phyloP scores from a whole-genome alignment of 2,888 invertebrate genomes.

The Cecidostiba fungosa region DNA sequence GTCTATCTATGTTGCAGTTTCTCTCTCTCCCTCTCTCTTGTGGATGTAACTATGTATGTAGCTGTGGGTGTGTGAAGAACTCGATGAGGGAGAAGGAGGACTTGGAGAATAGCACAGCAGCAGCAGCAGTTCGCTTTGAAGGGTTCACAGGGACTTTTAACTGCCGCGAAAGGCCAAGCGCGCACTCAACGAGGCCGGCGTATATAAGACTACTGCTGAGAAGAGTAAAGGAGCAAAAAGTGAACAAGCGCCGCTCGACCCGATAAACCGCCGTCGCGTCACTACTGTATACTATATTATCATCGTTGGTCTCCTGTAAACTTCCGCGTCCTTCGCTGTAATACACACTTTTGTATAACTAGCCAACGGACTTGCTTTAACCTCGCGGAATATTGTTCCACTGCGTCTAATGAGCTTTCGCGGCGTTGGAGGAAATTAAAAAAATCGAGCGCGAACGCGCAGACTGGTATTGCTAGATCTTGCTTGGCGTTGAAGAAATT shows the following conservation, averaged over 20 bases:
- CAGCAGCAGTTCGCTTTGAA: slow-evolving; percentile 5
- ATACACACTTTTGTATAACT: neutral
- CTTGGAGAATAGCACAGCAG: neutral
- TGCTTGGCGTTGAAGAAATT: neutral
- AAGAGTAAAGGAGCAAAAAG: neutral
- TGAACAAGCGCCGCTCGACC: neutral
- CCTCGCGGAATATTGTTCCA: neutral
- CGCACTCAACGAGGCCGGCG: neutral
- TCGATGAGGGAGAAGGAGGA: neutral
- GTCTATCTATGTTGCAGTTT: neutral
- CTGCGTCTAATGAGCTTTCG: neutral
- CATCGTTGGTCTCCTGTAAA: neutral
- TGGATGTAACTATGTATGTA: neutral
- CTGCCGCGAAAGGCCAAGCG: neutral
- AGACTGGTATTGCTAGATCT: neutral
- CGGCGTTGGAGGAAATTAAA: neutral
- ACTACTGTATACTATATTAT: neutral
- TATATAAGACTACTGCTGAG: neutral
- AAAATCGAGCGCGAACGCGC: neutral
- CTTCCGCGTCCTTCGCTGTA: neutral
- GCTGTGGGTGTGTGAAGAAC: neutral
- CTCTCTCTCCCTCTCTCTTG: neutral
- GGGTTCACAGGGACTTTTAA: neutral
- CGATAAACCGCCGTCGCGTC: slow-evolving; percentile 2
- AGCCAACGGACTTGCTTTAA: neutral